Evolutionary conservation across 2,113 vertebrate genomes (phyloP).

Genomic region (Lontra canadensis): DNA sequence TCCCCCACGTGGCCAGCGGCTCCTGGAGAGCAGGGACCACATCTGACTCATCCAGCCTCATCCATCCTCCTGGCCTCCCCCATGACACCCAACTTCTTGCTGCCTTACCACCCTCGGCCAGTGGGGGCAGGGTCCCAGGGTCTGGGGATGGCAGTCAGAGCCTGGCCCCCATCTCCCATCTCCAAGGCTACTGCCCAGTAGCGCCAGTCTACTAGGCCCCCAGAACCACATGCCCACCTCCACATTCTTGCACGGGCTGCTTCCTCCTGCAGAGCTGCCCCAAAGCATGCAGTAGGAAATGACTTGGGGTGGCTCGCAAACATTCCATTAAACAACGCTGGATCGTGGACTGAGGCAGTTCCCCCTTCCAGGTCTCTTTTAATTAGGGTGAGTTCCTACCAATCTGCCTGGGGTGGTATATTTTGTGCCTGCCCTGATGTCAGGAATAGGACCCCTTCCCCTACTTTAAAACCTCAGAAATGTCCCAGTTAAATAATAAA

Average conservation of each 20-base stretch:
- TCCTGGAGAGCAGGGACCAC: slow-evolving; percentile 29
- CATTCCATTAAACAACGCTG: background rate
- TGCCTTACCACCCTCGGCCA: background rate
- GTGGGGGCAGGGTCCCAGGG: background rate
- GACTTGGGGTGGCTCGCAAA: background rate
- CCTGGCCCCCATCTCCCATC: background rate
- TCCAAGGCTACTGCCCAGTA: background rate
- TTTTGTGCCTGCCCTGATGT: background rate
- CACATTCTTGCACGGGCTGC: background rate
- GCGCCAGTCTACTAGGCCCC: background rate
- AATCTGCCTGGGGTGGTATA: background rate
- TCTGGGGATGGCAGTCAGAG: background rate
- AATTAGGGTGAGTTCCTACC: background rate
- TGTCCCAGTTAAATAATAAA: background rate
- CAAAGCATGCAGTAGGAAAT: background rate
- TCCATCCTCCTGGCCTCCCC: background rate
- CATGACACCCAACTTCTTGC: background rate
- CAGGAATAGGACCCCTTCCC: background rate
- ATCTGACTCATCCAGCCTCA: slow-evolving; percentile 28
- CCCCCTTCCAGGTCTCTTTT: background rate
- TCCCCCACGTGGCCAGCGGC: background rate
- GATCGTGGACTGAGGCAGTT: background rate
- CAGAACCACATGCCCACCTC: background rate
- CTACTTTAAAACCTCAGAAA: background rate
- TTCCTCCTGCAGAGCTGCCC: background rate